Conservation (phyloP, 2,888 invertebrate genomes). For the Laothoe populi region DNA sequence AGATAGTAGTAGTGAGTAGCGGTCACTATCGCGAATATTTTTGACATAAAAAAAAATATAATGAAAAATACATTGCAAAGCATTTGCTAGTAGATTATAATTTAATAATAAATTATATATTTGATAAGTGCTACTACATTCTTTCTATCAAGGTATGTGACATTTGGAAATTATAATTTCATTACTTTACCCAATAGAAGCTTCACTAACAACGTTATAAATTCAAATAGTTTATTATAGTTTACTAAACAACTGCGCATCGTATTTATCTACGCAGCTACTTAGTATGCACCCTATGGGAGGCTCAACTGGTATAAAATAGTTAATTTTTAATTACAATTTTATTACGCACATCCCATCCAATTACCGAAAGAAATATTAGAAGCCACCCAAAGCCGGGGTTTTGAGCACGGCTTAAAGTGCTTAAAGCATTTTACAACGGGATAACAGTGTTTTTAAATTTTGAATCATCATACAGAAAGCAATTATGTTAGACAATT, state of each 20-base stretch:
- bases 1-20: too few relatives aligned
- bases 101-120: too few relatives aligned
- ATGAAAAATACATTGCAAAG: too few relatives aligned
- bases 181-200: conserved; percentile 53
- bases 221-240: conserved; percentile 77
- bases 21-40: too few relatives aligned
- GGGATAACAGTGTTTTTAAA: not conserved
- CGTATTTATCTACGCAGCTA: conserved; percentile 56
- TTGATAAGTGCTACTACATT: not conserved
- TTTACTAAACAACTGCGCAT: conserved; percentile 73
- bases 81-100: too few relatives aligned
- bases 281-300: conserved; percentile 81
- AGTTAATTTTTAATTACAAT: conserved; percentile 84
- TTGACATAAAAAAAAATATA: too few relatives aligned
- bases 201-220: conserved; percentile 53
- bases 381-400: conserved; percentile 46
- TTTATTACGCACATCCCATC: conserved; percentile 81
- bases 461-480: too few relatives aligned
- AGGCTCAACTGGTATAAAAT: conserved; percentile 73
- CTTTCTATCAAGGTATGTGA: conserved; percentile 5
- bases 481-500: too few relatives aligned
- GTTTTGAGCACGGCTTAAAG: conserved; percentile 46
- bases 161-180: conserved; percentile 39
- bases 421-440: conserved; percentile 39
- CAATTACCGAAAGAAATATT: conserved; percentile 79